Evolutionary conservation across 2,113 vertebrate genomes (phyloP), one percentile per base, ranked within the genome.

Genomic region (Epinephelus fuscoguttatus): DNA sequence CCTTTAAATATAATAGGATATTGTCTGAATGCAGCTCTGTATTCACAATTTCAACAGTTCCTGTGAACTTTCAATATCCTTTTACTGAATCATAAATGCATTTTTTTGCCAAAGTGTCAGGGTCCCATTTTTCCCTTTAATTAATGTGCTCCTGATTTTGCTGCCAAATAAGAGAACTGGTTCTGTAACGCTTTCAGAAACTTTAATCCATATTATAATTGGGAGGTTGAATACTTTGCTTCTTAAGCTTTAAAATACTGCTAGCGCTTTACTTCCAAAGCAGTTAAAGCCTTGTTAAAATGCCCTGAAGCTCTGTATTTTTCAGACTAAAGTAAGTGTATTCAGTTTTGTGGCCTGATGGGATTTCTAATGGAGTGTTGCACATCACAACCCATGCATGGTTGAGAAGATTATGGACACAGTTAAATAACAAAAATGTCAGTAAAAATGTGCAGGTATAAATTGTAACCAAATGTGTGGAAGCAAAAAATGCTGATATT

Each of bases 131-230:
- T 52, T 60, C 53, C 25, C 21, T 61, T 61, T 70, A 72, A 67
- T 77, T 66, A 61, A 55, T 68, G 25, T n/a, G 7, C 18, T 81
- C 33, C 27, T 80, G 62, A 61, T 67, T 71, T 60, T 47, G 30
- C 66, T 63, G 33, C 61, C 42, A 42, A 64, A 25, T 23, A 62
- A 50, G 50, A 64, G 17, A n/a, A 68, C 37, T 56, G 45, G 15
- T 47, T 74, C 8, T 69, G 21, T 63, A 56, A 49, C 0, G 12
- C 56, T 86, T 72, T 80, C 27, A 78, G 25, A 77, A 75, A 55
- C 21, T 78, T 73, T 49, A 73, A 73, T 81, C 61, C 61, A 52
- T 78, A 74, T 75, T 75, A 2, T 57, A 80, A 69, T 74, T 84
- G 75, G 45, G 27, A 70, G 59, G 70, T 40, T 81, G 68, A 77